Percentiles rank a stretch among this genome's conserved stretches.
These are phyloP conservation scores for Drosophila serrata DNA, from an alignment of 1,140 invertebrate genomes.

Conservation along the genomic window DNA sequence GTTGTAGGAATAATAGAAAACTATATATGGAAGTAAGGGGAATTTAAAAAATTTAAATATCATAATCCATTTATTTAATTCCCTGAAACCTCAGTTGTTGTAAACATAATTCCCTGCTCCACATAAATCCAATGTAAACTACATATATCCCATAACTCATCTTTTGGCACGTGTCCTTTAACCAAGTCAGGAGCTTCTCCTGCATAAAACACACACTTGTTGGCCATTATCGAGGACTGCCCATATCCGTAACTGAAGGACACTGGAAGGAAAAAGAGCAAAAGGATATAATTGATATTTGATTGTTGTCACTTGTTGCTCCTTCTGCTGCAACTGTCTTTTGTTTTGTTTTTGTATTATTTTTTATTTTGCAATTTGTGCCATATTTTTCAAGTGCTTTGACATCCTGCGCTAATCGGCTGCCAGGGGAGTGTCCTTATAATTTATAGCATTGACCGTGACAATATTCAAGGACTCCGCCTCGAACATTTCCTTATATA, in stretches of 20 bases:
- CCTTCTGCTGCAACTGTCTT: conserved; percentile 24
- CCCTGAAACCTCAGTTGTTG: not conserved
- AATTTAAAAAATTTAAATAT: not conserved
- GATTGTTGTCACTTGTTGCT: conserved; percentile 59
- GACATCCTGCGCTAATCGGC: conserved; percentile 68
- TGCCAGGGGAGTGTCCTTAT: conserved; percentile 48
- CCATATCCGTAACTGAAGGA: conserved; percentile 31
- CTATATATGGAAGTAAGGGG: too few species aligned
- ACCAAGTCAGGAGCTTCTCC: conserved; percentile 8
- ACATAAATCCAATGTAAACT: not conserved
- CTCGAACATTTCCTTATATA: conserved; percentile 10
- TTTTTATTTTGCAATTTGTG: conserved; percentile 36
- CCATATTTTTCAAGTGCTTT: conserved; percentile 47
- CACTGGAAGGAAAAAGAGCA: conserved; percentile 17
- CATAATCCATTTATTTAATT: not conserved
- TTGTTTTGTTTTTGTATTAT: not conserved
- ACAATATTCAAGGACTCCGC: conserved; percentile 25
- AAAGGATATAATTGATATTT: conserved; percentile 76
- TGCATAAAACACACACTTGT: not conserved
- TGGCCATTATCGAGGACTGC: conserved; percentile 7
- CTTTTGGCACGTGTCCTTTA: conserved; percentile 19
- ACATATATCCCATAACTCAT: conserved; percentile 14
- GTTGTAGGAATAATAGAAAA: not conserved
- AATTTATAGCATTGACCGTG: conserved; percentile 53
- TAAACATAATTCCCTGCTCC: not conserved